phyloP scores from a whole-genome alignment of 2,113 vertebrate genomes.

The Psittacara wagleri region DNA sequence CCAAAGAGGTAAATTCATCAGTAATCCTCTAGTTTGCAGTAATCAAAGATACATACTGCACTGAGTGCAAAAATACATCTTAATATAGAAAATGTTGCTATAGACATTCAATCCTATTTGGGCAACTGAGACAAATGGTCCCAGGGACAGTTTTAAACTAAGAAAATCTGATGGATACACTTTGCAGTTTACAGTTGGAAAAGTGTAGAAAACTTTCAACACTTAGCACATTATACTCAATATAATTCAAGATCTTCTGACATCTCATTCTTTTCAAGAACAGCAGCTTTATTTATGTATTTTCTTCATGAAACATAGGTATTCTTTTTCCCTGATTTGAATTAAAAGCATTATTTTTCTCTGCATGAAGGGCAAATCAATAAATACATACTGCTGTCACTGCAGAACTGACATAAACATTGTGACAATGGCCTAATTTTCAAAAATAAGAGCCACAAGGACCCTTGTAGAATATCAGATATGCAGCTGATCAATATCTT shows the following conservation, averaged over 20 bases:
- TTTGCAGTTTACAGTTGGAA: neutral
- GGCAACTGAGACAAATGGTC: neutral
- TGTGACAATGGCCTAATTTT: neutral
- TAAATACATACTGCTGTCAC: neutral
- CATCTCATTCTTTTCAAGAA: neutral
- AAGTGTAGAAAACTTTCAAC: neutral
- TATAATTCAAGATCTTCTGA: neutral
- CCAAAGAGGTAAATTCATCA: neutral
- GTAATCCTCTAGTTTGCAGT: neutral
- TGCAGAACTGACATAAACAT: neutral
- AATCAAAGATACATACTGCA: accelerated
- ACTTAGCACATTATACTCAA: neutral
- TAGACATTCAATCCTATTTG: neutral
- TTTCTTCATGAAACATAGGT: neutral
- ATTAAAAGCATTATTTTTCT: neutral
- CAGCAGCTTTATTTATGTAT: neutral
- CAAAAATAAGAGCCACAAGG: neutral
- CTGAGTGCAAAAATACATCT: neutral
- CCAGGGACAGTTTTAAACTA: neutral
- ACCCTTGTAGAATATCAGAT: neutral
- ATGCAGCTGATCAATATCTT: neutral
- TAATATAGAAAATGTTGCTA: neutral
- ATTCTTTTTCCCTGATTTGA: neutral
- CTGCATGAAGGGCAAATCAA: neutral
- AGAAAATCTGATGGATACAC: neutral